Base-by-base conservation (phyloP, 2,797 vertebrate species). In the Sebastes iracundus region DNA sequence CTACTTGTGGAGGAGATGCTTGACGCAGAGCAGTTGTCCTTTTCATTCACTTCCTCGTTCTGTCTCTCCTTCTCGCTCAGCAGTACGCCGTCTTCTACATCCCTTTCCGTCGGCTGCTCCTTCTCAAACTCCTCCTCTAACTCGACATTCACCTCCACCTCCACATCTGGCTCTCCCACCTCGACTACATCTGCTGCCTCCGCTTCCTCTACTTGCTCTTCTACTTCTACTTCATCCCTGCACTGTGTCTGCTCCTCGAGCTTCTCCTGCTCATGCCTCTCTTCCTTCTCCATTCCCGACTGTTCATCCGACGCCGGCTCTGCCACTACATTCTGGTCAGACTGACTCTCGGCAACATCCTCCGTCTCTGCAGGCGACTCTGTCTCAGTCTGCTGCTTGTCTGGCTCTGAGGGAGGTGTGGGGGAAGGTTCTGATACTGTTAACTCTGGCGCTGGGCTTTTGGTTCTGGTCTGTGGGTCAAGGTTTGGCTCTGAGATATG, bases 1-100 rank as follows among this genome's bases (percentile, higher is more conserved):
- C 98, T 99, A 91, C 97, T 99, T 77, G 98, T 96, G 68, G 98
- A 99, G 0, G 98, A 99, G 95, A 99, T 97, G 95, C 98, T 99
- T 92, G 98, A 99, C 55, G 98, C 98, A 0, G 98, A 99, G 89
- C 98, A 99, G 96, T 98, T 99, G 94, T 99, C 98, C 86, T 99
- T 98, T 92, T 99, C 98, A 20, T 99, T 99, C 93, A 99, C 95
- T 88, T 98, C 98, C 94, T 99, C 98, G 61, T 98, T 99, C 94
- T 98, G 97, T 87, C 97, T 97, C 92, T 99, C 98, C 89, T 99
- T 99, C 93, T 99, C 98, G 75, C 98, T 99, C 90, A 99, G 95
- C 84, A 96, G 88, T 38, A 94, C 92, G 85, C 93, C 92, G 77
- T 98, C 97, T 88, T 98, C 97, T 10, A 92, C 88, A 70, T 98